phyloP scores from a whole-genome alignment of 23 tunicate species.

The Halocynthia aurantium region DNA sequence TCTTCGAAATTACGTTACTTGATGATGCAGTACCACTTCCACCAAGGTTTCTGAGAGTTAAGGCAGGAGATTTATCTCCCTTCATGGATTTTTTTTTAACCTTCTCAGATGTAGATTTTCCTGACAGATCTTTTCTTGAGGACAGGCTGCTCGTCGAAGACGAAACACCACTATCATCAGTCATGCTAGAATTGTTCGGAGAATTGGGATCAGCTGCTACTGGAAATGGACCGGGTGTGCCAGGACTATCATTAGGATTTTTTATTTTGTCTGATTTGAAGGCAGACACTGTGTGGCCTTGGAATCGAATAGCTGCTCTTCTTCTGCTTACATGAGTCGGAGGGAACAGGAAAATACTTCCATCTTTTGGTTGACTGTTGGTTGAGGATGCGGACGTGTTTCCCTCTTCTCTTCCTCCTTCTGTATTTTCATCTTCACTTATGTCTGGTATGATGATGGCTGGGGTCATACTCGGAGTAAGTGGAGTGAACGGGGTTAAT shows the following conservation, averaged over 20 bases:
- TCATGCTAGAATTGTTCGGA: not conserved
- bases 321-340: constrained; percentile 60
- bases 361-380: constrained; percentile 25
- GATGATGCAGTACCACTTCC: not conserved
- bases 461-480: constrained; percentile 69
- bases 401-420: constrained; percentile 10
- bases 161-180: not conserved
- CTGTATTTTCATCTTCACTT: constrained; percentile 6
- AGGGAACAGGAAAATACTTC: constrained; percentile 66
- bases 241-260: constrained; percentile 39
- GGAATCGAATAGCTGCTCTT: constrained; percentile 49
- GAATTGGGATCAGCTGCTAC: constrained; percentile 1
- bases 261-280: constrained; percentile 20
- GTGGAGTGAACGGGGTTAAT: constrained; percentile 70
- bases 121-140: too few species aligned
- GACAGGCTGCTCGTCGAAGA: not conserved
- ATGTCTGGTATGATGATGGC: constrained; percentile 15
- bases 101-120: too few species aligned
- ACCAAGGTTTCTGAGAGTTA: not conserved
- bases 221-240: constrained; percentile 9
- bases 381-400: constrained; percentile 26
- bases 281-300: constrained; percentile 38
- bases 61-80: constrained; percentile 7
- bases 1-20: not conserved
- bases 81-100: too few species aligned